Evolutionary conservation across 2,113 vertebrate genomes (phyloP).

Genomic region (Seriola rivoliana): DNA sequence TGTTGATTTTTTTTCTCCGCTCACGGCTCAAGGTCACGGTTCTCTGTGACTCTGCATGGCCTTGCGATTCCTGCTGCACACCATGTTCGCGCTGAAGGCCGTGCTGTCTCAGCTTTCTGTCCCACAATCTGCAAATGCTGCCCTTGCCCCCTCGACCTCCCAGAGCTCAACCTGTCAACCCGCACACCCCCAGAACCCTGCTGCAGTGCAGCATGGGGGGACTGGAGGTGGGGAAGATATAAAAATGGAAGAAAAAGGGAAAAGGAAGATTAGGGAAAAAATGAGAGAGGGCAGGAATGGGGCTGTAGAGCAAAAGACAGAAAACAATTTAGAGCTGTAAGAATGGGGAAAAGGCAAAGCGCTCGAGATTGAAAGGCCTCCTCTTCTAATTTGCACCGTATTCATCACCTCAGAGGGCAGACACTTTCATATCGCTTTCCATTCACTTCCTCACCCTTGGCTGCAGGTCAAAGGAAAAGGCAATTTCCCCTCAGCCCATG

Average conservation of each 20-base stretch:
- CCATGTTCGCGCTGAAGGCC: conserved; percentile 61
- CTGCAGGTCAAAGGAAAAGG: conserved; percentile 78
- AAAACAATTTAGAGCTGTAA: conserved; percentile 64
- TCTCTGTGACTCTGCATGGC: conserved; percentile 53
- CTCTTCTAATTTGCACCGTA: conserved; percentile 72
- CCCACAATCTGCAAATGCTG: conserved; percentile 69
- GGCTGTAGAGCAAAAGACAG: conserved; percentile 52
- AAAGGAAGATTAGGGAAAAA: conserved; percentile 45
- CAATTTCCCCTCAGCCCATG: conserved; percentile 74
- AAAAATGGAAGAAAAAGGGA: conserved; percentile 24
- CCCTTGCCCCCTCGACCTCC: conserved; percentile 74
- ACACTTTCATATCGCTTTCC: conserved; percentile 70
- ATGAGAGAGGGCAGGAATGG: conserved; percentile 27
- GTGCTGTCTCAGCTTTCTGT: conserved; percentile 82
- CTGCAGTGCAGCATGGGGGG: neutral
- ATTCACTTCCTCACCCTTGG: conserved; percentile 73
- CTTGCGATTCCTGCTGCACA: conserved; percentile 61
- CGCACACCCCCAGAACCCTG: conserved; percentile 16
- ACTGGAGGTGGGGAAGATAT: conserved; percentile 17
- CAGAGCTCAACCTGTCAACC: conserved; percentile 77
- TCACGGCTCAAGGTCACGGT: conserved; percentile 68
- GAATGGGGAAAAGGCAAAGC: conserved; percentile 47
- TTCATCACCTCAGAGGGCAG: conserved; percentile 75
- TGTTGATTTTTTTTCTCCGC: conserved; percentile 39
- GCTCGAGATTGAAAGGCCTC: conserved; percentile 74